These are phyloP conservation scores for Perca schrenkii DNA, from an alignment of 2,113 vertebrate genomes.

Conservation along the genomic window DNA sequence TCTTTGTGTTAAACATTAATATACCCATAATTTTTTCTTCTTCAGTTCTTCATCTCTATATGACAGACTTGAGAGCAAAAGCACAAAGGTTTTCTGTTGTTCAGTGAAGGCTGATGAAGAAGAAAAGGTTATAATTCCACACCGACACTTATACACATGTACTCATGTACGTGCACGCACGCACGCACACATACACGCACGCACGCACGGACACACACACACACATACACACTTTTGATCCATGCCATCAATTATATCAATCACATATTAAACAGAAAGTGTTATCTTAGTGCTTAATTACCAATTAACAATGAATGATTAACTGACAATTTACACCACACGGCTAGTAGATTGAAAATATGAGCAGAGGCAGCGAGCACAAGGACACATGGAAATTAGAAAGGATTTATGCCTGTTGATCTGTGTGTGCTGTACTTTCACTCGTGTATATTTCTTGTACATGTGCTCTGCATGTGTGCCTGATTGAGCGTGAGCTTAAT, in stretches of 20 bases:
- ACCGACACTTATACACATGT: neutral
- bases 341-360: conserved; percentile 48
- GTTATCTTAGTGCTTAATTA: conserved; percentile 74
- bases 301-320: conserved; percentile 78
- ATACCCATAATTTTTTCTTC: conserved; percentile 13
- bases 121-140: conserved; percentile 40
- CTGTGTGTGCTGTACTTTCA: neutral
- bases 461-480: neutral
- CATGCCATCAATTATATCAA: conserved; percentile 61
- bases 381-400: conserved; percentile 61
- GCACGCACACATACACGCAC: neutral
- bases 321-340: conserved; percentile 63
- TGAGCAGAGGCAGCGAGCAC: conserved; percentile 38
- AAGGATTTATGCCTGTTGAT: conserved; percentile 47
- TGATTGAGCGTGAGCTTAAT: conserved; percentile 58
- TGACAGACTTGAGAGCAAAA: conserved; percentile 25
- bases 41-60: conserved; percentile 18
- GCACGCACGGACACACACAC: conserved; percentile 1
- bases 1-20: conserved; percentile 68
- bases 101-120: conserved; percentile 29
- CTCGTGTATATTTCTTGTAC: conserved; percentile 2
- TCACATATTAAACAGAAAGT: conserved; percentile 64
- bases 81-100: conserved; percentile 36
- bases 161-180: neutral
- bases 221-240: conserved; percentile 42